Percentiles rank a stretch among this genome's conserved stretches.
These are phyloP conservation scores for Montipora sp. DNA, from an alignment of 64 coral and sea anemone species.

Conservation along the genomic window DNA sequence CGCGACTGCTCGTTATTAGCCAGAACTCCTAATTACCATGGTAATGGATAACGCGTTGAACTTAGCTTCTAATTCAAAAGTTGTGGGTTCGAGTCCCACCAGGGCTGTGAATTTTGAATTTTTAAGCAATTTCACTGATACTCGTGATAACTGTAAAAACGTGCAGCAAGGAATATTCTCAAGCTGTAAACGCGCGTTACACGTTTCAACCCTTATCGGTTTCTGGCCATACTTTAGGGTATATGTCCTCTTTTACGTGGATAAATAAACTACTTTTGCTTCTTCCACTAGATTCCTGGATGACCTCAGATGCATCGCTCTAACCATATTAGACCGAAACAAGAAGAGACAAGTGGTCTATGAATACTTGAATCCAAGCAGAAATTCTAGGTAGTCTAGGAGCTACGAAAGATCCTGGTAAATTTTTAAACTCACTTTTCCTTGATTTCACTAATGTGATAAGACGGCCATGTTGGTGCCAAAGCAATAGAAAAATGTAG, in stretches of 20 bases:
- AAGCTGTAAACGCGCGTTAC: too few species aligned
- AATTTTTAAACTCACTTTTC: neutral
- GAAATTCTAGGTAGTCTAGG: neutral
- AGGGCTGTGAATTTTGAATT: neutral
- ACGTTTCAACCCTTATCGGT: too few species aligned
- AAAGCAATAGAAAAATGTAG: too few species aligned
- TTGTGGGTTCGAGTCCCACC: neutral
- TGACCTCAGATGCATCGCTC: conserved; percentile 81
- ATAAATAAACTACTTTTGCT: neutral
- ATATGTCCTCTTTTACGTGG: too few species aligned
- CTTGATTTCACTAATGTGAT: neutral
- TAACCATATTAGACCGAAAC: conserved; percentile 88
- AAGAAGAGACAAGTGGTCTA: conserved; percentile 80
- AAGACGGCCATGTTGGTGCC: too few species aligned
- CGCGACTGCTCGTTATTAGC: too few species aligned
- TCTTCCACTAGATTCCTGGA: conserved; percentile 72
- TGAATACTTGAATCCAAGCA: conserved; percentile 89
- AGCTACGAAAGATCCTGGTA: neutral
- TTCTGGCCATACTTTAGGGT: too few species aligned
- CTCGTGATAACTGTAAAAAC: too few species aligned
- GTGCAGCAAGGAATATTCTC: too few species aligned
- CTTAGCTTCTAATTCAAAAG: conserved; percentile 6
- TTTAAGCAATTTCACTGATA: too few species aligned
- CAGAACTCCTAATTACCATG: too few species aligned
- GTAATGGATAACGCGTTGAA: neutral